Percentiles rank a stretch among this genome's conserved stretches.
These are phyloP conservation scores for Myotis lucifugus DNA, from an alignment of 2,113 vertebrate species.

Conservation along the genomic window DNA sequence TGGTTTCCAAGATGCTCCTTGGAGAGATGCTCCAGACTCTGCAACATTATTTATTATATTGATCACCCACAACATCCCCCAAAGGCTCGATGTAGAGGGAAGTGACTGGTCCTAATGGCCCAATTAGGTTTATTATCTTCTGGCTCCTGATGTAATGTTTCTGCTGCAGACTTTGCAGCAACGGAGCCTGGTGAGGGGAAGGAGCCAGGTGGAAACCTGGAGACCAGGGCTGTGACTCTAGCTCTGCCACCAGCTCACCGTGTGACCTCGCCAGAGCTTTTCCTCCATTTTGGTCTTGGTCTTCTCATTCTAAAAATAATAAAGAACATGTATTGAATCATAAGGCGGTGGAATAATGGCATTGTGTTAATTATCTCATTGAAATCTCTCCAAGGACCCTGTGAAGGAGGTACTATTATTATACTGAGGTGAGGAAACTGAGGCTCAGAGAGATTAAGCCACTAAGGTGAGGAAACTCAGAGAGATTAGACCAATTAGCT, in stretches of 20 bases:
- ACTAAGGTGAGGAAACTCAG: neutral
- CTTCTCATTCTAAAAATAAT: constrained; percentile 34
- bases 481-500: neutral
- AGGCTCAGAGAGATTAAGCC: too few relatives aligned
- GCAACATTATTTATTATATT: constrained; percentile 70
- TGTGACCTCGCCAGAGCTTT: neutral
- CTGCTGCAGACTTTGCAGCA: constrained; percentile 1
- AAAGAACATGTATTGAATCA: neutral
- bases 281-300: neutral
- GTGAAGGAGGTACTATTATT: neutral
- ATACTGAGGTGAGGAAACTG: neutral
- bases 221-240: neutral
- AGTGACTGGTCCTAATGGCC: constrained; percentile 72
- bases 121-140: constrained; percentile 73
- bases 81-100: constrained; percentile 66
- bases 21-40: constrained; percentile 54
- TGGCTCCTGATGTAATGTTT: constrained; percentile 62
- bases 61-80: constrained; percentile 66
- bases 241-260: neutral
- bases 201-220: neutral
- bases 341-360: neutral
- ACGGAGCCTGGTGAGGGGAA: neutral
- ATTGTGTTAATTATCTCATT: neutral
- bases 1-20: constrained; percentile 63
- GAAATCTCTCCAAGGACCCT: neutral